These are phyloP conservation scores for Gymnogyps californianus DNA, from an alignment of 2,113 vertebrate species.

Conservation along the genomic window DNA sequence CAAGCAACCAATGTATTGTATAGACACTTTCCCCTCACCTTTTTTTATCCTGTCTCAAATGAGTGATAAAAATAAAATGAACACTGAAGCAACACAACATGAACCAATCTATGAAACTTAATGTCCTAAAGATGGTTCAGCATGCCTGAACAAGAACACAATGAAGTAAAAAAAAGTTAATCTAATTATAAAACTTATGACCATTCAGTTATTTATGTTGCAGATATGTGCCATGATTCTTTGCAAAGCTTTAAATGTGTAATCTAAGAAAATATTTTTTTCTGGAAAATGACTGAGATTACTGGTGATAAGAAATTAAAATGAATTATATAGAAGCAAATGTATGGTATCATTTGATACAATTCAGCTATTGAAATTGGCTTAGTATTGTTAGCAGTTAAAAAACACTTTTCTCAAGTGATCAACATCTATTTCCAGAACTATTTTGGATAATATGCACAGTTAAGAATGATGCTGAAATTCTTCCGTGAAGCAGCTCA, in stretches of 20 bases:
- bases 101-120: slow-evolving; percentile 39
- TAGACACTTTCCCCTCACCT: neutral
- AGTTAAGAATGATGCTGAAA: slow-evolving; percentile 33
- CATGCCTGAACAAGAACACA: slow-evolving; percentile 42
- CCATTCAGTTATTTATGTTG: slow-evolving; percentile 51
- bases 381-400: slow-evolving; percentile 43
- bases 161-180: neutral
- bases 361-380: slow-evolving; percentile 47
- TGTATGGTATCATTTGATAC: slow-evolving; percentile 4
- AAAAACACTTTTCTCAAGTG: slow-evolving; percentile 25
- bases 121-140: slow-evolving; percentile 35
- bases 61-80: slow-evolving; percentile 44
- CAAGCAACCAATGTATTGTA: neutral
- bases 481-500: neutral
- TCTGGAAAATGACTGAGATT: slow-evolving; percentile 47
- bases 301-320: slow-evolving; percentile 62
- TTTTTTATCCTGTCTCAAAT: slow-evolving; percentile 15
- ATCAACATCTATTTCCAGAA: slow-evolving; percentile 56
- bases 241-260: slow-evolving; percentile 52
- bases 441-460: neutral
- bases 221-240: neutral
- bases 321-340: slow-evolving; percentile 24
- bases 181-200: slow-evolving; percentile 46
- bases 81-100: slow-evolving; percentile 37
- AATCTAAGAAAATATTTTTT: slow-evolving; percentile 32